Evolutionary conservation across 2,797 vertebrate species (phyloP).

Genomic region (Phyllotis vaccarum): DNA sequence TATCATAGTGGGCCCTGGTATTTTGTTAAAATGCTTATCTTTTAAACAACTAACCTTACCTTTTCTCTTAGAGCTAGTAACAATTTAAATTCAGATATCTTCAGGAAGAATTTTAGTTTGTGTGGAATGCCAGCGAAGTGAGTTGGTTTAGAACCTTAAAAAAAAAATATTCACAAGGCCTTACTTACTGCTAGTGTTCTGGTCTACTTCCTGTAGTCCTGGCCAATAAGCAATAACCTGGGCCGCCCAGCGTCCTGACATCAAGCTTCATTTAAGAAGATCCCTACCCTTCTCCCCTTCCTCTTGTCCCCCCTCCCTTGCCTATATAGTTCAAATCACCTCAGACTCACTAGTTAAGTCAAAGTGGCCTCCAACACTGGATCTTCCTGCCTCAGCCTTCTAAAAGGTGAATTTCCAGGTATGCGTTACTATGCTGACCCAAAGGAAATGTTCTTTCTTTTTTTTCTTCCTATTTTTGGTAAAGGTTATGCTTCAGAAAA

Average conservation of each 20-base stretch:
- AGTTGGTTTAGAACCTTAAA: slow-evolving; percentile 45
- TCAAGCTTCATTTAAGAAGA: no score
- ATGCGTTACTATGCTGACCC: neutral
- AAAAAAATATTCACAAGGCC: neutral
- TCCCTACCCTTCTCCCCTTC: no score
- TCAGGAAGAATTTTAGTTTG: slow-evolving; percentile 5
- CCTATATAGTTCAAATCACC: neutral
- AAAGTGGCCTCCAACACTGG: neutral
- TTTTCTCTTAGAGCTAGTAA: slow-evolving; percentile 44
- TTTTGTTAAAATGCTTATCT: slow-evolving; percentile 25
- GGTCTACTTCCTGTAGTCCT: no score
- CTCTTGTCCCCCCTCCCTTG: no score
- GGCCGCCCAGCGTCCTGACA: no score
- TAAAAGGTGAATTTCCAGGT: neutral
- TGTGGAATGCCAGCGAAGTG: slow-evolving; percentile 33
- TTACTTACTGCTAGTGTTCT: neutral
- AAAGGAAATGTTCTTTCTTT: neutral
- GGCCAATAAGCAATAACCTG: no score
- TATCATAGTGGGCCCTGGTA: slow-evolving; percentile 18
- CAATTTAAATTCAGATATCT: slow-evolving; percentile 46
- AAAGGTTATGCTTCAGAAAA: slow-evolving; percentile 36
- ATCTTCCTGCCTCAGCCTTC: neutral
- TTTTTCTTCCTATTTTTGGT: slow-evolving; percentile 30
- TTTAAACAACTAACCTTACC: slow-evolving; percentile 4
- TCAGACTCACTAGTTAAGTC: neutral